Percentiles rank a stretch among this genome's conserved stretches.
Conservation (phyloP, 1,140 invertebrate species). For the Hyposmocoma kahamanoa region DNA sequence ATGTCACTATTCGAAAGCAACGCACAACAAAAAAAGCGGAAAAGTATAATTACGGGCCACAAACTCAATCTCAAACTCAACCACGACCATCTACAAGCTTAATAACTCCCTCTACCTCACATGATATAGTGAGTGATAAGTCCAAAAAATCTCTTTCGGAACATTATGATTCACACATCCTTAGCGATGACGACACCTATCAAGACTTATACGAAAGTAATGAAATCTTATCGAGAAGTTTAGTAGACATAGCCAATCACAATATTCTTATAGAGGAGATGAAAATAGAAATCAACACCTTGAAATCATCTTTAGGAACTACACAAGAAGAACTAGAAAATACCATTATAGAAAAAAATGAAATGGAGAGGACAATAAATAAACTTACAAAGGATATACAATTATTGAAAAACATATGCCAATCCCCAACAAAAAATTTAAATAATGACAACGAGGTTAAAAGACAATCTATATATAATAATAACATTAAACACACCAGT, state of each 20-base stretch:
- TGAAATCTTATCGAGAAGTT: neutral
- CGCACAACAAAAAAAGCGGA: neutral
- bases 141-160: neutral
- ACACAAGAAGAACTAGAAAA: neutral
- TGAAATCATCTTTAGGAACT: neutral
- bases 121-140: neutral
- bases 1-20: too few species aligned
- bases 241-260: neutral
- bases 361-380: neutral
- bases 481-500: too few species aligned
- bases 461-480: too few species aligned
- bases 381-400: neutral
- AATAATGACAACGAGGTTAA: neutral
- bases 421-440: neutral
- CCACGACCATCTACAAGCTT: neutral
- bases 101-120: neutral
- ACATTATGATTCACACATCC: neutral
- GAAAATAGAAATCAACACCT: neutral
- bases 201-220: neutral
- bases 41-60: neutral
- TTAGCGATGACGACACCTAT: neutral
- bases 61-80: too few species aligned
- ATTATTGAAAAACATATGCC: neutral
- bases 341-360: neutral
- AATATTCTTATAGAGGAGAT: neutral